A percentile compares a stretch with the other conserved stretches of the same genome.
phyloP scores from a whole-genome alignment of 1,140 invertebrate genomes.

The Trichomalopsis sarcophagae region DNA sequence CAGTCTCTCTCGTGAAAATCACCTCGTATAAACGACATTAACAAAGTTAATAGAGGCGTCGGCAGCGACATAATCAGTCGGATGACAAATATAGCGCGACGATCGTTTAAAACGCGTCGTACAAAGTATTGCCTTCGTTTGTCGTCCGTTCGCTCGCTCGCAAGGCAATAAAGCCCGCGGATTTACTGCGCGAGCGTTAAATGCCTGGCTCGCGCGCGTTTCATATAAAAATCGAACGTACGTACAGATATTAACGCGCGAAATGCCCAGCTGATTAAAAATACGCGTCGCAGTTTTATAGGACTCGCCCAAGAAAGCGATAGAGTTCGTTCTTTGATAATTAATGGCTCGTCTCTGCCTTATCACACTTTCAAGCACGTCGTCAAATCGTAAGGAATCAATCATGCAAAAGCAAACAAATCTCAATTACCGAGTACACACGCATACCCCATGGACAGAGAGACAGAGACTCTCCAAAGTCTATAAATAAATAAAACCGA shows the following conservation, averaged over 20 bases:
- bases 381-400: not conserved
- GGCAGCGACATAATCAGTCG: slow-evolving; percentile 50
- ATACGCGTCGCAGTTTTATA: slow-evolving; percentile 19
- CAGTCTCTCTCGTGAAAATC: slow-evolving; percentile 41
- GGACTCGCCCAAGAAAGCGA: not conserved
- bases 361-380: not conserved
- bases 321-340: not conserved
- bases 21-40: slow-evolving; percentile 49
- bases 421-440: slow-evolving; percentile 11
- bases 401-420: not conserved
- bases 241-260: slow-evolving; percentile 9
- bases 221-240: slow-evolving; percentile 36
- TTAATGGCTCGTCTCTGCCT: slow-evolving; percentile 13
- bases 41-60: slow-evolving; percentile 44
- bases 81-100: slow-evolving; percentile 48
- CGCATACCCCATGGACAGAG: not conserved
- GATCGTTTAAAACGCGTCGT: slow-evolving; percentile 37
- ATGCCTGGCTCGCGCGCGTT: not conserved
- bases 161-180: slow-evolving; percentile 42
- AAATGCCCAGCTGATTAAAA: slow-evolving; percentile 9
- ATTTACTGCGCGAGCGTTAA: slow-evolving; percentile 45
- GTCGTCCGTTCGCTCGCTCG: not conserved
- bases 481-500: slow-evolving; percentile 36
- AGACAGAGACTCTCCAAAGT: not conserved
- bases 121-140: slow-evolving; percentile 44